Evolutionary conservation across 64 coral and sea anemone species (phyloP).

Genomic region (Anthopleura sola): DNA sequence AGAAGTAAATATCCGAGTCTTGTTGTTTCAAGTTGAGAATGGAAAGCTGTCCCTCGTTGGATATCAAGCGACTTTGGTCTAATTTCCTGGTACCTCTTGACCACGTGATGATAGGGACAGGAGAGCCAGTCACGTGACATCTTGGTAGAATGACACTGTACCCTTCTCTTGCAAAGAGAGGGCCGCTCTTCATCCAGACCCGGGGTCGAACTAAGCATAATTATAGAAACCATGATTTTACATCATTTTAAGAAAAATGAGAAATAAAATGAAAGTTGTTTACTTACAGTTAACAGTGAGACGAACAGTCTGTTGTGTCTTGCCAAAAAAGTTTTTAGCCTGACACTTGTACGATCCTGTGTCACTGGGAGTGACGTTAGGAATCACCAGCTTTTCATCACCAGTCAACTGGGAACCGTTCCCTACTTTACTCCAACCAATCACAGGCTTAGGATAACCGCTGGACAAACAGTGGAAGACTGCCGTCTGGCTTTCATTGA

Average conservation of each 20-base stretch:
- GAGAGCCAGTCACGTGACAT: conserved; percentile 36
- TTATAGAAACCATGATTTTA: background rate
- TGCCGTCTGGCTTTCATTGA: conserved; percentile 27
- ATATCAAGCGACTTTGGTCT: background rate
- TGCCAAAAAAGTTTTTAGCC: conserved; percentile 38
- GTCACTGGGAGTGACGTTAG: conserved; percentile 27
- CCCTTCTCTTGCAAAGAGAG: background rate
- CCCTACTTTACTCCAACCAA: conserved; percentile 37
- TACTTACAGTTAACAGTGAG: conserved; percentile 26
- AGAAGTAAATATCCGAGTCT: conserved; percentile 13
- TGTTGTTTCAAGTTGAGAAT: background rate
- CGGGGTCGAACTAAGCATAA: background rate
- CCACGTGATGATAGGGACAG: conserved; percentile 16
- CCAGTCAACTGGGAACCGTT: background rate
- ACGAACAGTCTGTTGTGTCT: background rate
- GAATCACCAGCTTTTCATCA: conserved; percentile 3
- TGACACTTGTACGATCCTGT: conserved; percentile 22
- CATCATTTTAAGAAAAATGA: too few relatives aligned
- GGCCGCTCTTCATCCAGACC: background rate
- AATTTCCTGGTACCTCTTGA: background rate
- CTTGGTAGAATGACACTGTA: conserved; percentile 15
- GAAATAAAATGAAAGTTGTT: too few relatives aligned
- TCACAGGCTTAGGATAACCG: conserved; percentile 14
- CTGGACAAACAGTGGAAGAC: conserved; percentile 32
- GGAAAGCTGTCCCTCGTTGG: background rate